A percentile compares a stretch with the other conserved stretches of the same genome.
These are phyloP conservation scores for Panagrolaimus sp. DNA, from an alignment of 1,140 invertebrate species.

Conservation along the genomic window DNA sequence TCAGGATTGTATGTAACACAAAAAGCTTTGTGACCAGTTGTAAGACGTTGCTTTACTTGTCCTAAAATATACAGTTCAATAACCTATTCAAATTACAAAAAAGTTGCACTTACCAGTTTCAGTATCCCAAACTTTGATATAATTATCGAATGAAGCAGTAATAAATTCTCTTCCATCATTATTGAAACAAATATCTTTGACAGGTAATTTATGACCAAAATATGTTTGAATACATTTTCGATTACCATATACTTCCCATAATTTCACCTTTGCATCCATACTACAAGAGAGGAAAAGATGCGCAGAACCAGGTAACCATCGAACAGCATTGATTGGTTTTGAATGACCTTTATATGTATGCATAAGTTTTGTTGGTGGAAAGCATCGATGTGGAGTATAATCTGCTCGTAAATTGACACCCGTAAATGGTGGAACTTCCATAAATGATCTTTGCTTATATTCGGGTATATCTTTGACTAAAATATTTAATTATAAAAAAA, in stretches of 20 bases:
- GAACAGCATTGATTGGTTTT: slow-evolving; percentile 89
- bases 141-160: slow-evolving; percentile 78
- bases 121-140: slow-evolving; percentile 97
- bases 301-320: slow-evolving; percentile 88
- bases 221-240: slow-evolving; percentile 89
- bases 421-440: slow-evolving; percentile 87
- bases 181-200: slow-evolving; percentile 91
- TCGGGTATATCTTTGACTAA: slow-evolving; percentile 85
- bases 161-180: slow-evolving; percentile 86
- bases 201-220: slow-evolving; percentile 89
- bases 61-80: slow-evolving; percentile 31
- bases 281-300: slow-evolving; percentile 89
- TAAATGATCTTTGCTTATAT: slow-evolving; percentile 90
- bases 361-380: slow-evolving; percentile 90
- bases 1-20: slow-evolving; percentile 98
- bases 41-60: slow-evolving; percentile 56
- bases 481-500: slow-evolving; percentile 49
- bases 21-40: slow-evolving; percentile 58
- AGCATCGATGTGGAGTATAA: slow-evolving; percentile 85
- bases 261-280: slow-evolving; percentile 83
- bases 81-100: background rate
- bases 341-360: slow-evolving; percentile 94
- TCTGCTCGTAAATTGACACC: slow-evolving; percentile 89
- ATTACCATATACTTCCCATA: slow-evolving; percentile 97
- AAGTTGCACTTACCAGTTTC: slow-evolving; percentile 69